Base-by-base conservation (phyloP, 2,888 invertebrate species). In the Rotaria macrura region DNA sequence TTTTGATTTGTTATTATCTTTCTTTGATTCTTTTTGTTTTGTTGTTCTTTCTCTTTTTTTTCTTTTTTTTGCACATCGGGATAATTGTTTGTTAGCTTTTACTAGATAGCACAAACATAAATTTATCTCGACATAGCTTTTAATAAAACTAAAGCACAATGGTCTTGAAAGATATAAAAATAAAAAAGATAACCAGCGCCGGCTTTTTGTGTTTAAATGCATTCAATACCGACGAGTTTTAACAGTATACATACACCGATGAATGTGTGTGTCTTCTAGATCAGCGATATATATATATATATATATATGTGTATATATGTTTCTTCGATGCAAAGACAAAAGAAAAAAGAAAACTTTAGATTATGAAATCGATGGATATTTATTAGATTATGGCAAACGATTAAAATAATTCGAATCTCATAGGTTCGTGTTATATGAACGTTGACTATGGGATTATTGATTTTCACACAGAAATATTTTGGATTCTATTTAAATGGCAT, bases 141-240 rank as follows among this genome's bases (percentile, higher is more conserved):
- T 65, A 65, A 65, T 65, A 65, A 65, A 65, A 29, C 65, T 20
- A 65, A 65, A 34, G 29, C 29, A 65, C 34, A 29, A 65, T 34
- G 17, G 65, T 34, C 65, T 65, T 65, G 65, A 65, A 65, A 65
- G 65, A 65, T n/a, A 34, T 29, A 57, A 29, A 29, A 43, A 43
- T 43, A 43, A 57, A 65, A 65, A 65, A 23, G 0, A 65, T 34
- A 29, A 29, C 65, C 20, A 65, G 65, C 17, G 65, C 65, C 65
- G 65, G 14, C 0, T 34, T 34, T 34, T 20, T 65, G 17, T 29
- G n/a, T 65, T 34, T 65, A 65, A 20, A 65, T 38, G 65, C 65
- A 65, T 65, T 65, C 65, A 29, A 65, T 65, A 65, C 65, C 65
- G 65, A 65, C 65, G 65, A 65, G 65, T 65, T 65, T 65, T 65